Base-by-base conservation (phyloP, 2,888 invertebrate genomes). In the Salticus scenicus region DNA sequence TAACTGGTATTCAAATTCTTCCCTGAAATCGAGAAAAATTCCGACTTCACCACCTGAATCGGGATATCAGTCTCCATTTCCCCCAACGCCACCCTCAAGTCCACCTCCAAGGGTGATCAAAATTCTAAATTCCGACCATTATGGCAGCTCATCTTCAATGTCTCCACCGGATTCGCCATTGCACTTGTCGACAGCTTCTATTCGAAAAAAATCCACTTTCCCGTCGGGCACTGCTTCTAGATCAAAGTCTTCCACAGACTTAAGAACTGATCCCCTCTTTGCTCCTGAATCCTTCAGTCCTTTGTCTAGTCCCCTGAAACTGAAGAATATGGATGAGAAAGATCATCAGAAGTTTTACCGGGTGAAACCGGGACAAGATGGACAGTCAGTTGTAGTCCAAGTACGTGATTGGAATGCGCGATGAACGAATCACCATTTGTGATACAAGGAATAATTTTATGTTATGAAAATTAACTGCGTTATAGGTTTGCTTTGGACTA, bases 291-390 rank as follows among this genome's bases (percentile, higher is more conserved):
- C 71, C 12, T 88, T 88, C 73, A 82, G 75, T 51, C 88, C 88
- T 4, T 57, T 88, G 74, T 67, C 87, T 66, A 88, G 87, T 87
- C 86, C 88, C 10, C 73, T 87, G n/a, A 85, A 82, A 69, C 77
- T 88, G 75, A 88, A 88, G 81, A 87, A 75, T 4, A 47, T 72
- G 37, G 86, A 63, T 2, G 70, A 85, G 30, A 75, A 51, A n/a
- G 70, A 64, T 2, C 57, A 42, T n/a, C 75, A 86, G 76, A 86
- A 86, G 42, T 86, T 41, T 33, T 86, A 75, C 57, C 51, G 86
- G 76, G 86, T 86, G 66, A 86, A 86, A 42, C 80, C 86, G 12
- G 86, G 86, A 31, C 80, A 86, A n/a, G 86, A 86, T 41, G 86
- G 86, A 28, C 75, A 78, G 51, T 86, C 86, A 12, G 86, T 86